phyloP scores from a whole-genome alignment of 2,888 invertebrate species.

The Nineta flava region DNA sequence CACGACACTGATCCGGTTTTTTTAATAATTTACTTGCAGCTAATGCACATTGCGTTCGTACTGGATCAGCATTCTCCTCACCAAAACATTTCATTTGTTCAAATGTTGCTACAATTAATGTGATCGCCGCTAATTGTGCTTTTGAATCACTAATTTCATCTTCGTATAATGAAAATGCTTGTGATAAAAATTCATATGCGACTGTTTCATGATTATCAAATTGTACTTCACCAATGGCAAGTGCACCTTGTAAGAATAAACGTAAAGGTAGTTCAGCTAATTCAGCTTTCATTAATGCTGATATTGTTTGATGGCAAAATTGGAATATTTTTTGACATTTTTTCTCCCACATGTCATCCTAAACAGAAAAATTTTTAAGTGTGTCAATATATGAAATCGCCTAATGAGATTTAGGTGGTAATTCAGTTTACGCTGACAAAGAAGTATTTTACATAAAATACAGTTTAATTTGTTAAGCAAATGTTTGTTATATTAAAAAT shows the following conservation, averaged over 20 bases:
- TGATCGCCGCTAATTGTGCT: conserved; percentile 90
- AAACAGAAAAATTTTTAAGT: conserved; percentile 14
- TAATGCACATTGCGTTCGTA: conserved; percentile 88
- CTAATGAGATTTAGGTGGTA: background rate
- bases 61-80: conserved; percentile 92
- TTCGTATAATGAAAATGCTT: conserved; percentile 93
- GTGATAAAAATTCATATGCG: conserved; percentile 95
- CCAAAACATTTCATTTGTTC: conserved; percentile 90
- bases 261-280: conserved; percentile 84
- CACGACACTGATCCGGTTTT: conserved; percentile 96
- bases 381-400: background rate
- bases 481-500: too few relatives aligned
- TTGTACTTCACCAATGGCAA: conserved; percentile 79
- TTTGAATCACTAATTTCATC: conserved; percentile 97
- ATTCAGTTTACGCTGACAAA: too few relatives aligned
- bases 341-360: conserved; percentile 96
- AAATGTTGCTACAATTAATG: conserved; percentile 86
- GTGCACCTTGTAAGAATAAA: conserved; percentile 87
- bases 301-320: conserved; percentile 92
- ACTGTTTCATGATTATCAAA: conserved; percentile 94
- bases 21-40: conserved; percentile 92
- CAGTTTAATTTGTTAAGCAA: too few relatives aligned
- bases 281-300: conserved; percentile 87
- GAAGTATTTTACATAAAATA: too few relatives aligned
- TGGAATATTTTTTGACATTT: conserved; percentile 97